Percentiles rank a stretch among this genome's conserved stretches.
Evolutionary conservation across 2,888 invertebrate genomes (phyloP).

Genomic region (Pogonocherus hispidulus): DNA sequence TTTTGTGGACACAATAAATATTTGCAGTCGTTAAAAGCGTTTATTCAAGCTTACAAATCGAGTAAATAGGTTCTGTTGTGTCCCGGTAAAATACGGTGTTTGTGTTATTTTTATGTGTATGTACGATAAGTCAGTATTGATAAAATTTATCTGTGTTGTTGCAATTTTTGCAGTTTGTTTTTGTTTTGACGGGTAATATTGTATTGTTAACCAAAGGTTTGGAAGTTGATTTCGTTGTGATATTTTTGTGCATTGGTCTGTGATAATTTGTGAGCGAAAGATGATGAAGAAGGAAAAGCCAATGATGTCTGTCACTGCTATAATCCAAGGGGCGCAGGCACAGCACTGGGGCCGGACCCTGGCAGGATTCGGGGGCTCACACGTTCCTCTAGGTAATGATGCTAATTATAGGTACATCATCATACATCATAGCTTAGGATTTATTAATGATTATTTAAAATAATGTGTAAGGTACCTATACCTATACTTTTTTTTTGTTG

Average conservation of each 20-base stretch:
- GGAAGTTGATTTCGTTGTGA: slow-evolving; percentile 30
- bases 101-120: slow-evolving; percentile 20
- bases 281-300: slow-evolving; percentile 91
- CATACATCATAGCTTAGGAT: too few species aligned
- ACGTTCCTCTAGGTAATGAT: slow-evolving; percentile 62
- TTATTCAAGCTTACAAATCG: slow-evolving; percentile 24
- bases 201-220: slow-evolving; percentile 38
- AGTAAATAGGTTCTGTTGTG: slow-evolving; percentile 28
- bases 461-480: too few species aligned
- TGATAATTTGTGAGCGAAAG: slow-evolving; percentile 59
- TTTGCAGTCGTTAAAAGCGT: slow-evolving; percentile 34
- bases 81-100: slow-evolving; percentile 3
- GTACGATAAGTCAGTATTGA: slow-evolving; percentile 28
- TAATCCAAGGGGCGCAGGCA: slow-evolving; percentile 78
- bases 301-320: slow-evolving; percentile 88
- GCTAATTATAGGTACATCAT: too few species aligned
- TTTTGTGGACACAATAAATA: slow-evolving; percentile 25
- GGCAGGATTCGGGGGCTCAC: slow-evolving; percentile 67
- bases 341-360: slow-evolving; percentile 77
- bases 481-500: too few species aligned
- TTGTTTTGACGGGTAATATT: slow-evolving; percentile 38
- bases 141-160: slow-evolving; percentile 35
- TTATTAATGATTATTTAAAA: too few species aligned
- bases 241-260: slow-evolving; percentile 44
- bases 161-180: slow-evolving; percentile 36